These are phyloP conservation scores for Channa argus DNA, from an alignment of 2,113 vertebrate species.

Conservation along the genomic window DNA sequence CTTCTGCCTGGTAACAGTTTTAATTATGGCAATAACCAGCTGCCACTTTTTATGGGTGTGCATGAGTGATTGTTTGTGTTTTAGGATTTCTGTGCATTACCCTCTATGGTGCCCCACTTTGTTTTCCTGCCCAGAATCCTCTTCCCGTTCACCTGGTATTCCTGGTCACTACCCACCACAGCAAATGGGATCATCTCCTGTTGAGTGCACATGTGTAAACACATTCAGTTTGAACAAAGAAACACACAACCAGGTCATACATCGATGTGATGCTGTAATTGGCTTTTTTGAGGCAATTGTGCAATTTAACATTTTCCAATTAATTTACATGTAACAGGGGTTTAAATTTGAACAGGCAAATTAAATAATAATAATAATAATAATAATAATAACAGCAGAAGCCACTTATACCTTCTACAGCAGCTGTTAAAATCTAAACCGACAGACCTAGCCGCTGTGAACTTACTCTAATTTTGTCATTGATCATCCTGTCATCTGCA, in stretches of 20 bases:
- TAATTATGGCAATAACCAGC: background rate
- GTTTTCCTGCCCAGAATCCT: conserved; percentile 96
- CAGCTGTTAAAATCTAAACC: background rate
- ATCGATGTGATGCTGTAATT: background rate
- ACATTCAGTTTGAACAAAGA: background rate
- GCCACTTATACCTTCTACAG: too few relatives aligned
- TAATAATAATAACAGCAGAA: too few relatives aligned
- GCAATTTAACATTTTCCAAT: background rate
- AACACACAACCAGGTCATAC: background rate
- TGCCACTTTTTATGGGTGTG: conserved; percentile 9
- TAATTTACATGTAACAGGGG: background rate
- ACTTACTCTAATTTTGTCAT: conserved; percentile 96
- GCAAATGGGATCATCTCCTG: conserved; percentile 99
- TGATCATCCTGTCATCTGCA: conserved; percentile 92
- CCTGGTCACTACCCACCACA: conserved; percentile 97
- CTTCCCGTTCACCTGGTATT: conserved; percentile 97
- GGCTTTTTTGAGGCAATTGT: background rate
- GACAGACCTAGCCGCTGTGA: background rate
- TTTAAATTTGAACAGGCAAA: background rate
- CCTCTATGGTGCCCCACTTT: conserved; percentile 98
- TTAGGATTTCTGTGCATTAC: conserved; percentile 72
- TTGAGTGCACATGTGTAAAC: conserved; percentile 18
- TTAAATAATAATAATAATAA: background rate
- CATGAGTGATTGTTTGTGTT: background rate
- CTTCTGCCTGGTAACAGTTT: background rate